phyloP scores from a whole-genome alignment of 2,888 invertebrate species.

The Drosophila peninsularis region DNA sequence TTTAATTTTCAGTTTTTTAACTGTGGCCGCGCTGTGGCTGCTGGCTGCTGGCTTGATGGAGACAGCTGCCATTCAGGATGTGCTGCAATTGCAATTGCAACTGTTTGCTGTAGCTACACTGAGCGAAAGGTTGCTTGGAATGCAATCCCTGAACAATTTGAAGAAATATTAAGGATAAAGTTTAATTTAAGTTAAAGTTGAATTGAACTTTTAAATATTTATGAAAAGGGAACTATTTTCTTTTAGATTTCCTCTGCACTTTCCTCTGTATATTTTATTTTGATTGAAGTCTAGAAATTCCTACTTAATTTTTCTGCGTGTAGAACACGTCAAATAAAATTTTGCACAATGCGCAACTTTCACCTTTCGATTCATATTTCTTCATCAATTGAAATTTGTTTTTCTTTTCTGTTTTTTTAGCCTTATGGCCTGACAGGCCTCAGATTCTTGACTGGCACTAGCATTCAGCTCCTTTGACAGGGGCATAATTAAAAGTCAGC shows the following conservation, averaged over 20 bases:
- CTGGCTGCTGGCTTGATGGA: constrained; percentile 23
- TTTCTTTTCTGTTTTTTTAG: constrained; percentile 1
- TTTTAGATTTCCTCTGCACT: no score
- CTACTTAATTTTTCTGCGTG: not conserved
- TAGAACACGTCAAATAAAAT: constrained; percentile 2
- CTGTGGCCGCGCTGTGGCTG: constrained; percentile 46
- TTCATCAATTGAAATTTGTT: constrained; percentile 28
- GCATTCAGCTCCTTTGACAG: constrained; percentile 63
- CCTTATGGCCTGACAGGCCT: constrained; percentile 28
- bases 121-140: not conserved
- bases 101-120: constrained; percentile 14
- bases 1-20: constrained; percentile 77
- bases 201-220: not conserved
- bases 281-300: not conserved
- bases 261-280: not conserved
- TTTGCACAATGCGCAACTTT: constrained; percentile 54
- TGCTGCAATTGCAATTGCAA: constrained; percentile 34
- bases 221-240: not conserved
- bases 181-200: not conserved
- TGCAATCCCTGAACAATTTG: not conserved
- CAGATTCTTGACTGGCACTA: constrained; percentile 47
- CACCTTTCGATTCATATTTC: constrained; percentile 36
- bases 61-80: constrained; percentile 45
- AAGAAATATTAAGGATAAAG: not conserved
- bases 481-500: constrained; percentile 61